Percentiles rank a stretch among this genome's conserved stretches.
These are phyloP conservation scores for Artibeus jamaicensis DNA, from an alignment of 2,797 vertebrate genomes.

Conservation along the genomic window DNA sequence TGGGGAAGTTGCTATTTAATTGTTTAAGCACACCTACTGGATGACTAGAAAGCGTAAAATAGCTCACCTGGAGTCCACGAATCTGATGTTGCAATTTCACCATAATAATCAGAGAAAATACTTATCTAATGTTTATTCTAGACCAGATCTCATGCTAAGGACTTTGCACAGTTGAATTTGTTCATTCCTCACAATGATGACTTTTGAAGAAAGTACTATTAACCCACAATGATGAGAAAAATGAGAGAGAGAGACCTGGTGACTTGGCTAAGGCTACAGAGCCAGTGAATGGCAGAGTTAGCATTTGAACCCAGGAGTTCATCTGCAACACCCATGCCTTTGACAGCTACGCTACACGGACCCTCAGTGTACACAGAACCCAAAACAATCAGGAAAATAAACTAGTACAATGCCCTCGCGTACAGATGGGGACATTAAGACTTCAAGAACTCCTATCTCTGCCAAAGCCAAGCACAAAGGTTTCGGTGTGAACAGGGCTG, in stretches of 20 bases:
- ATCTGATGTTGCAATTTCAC: background rate
- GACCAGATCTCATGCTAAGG: background rate
- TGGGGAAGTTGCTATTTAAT: background rate
- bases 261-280: background rate
- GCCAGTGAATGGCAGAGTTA: background rate
- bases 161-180: background rate
- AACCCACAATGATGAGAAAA: background rate
- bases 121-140: background rate
- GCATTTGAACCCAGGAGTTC: background rate
- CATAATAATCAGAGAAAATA: background rate
- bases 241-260: background rate
- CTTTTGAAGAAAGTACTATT: background rate
- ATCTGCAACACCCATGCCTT: background rate
- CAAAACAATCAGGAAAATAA: background rate
- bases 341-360: background rate
- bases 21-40: background rate
- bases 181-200: background rate
- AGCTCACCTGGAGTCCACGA: background rate
- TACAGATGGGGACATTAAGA: background rate
- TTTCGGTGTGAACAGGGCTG: background rate
- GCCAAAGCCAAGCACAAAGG: background rate
- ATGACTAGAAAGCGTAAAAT: background rate
- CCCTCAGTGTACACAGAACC: background rate
- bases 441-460: background rate
- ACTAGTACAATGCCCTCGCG: background rate